Evolutionary conservation across 2,797 vertebrate genomes (phyloP).

Genomic region (Sternarchorhynchus goeldii): DNA sequence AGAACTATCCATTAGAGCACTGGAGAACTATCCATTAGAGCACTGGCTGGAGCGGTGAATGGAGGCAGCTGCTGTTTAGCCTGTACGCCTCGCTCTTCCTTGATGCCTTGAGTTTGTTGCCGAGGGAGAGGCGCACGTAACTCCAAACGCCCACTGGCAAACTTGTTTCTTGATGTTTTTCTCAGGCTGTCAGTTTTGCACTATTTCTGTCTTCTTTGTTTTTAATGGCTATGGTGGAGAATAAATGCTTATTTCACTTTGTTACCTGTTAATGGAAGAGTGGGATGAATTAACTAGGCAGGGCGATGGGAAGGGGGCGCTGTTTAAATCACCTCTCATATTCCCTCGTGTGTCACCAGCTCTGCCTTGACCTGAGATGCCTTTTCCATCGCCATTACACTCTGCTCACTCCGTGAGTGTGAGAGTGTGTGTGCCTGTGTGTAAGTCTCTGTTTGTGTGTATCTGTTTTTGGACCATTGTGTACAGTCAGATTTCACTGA

Average conservation of each 20-base stretch:
- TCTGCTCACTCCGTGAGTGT: not conserved
- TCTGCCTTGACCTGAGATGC: slow-evolving; percentile 43
- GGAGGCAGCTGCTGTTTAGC: slow-evolving; percentile 12
- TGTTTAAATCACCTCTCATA: slow-evolving; percentile 39
- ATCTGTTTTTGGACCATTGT: slow-evolving; percentile 24
- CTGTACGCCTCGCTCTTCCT: not conserved
- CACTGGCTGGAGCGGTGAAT: slow-evolving; percentile 18
- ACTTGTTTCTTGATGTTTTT: slow-evolving; percentile 15
- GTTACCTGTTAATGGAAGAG: not conserved
- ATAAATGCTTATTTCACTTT: not conserved
- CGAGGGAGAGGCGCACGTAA: slow-evolving; percentile 1
- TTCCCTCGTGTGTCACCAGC: slow-evolving; percentile 30
- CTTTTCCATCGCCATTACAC: slow-evolving; percentile 22
- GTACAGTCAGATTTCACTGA: slow-evolving; percentile 34
- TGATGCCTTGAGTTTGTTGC: slow-evolving; percentile 32
- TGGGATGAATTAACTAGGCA: slow-evolving; percentile 30
- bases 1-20: no score
- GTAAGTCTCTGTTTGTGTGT: slow-evolving; percentile 18
- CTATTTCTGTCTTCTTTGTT: not conserved
- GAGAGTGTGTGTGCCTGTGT: slow-evolving; percentile 19
- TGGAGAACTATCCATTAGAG: slow-evolving; percentile 23
- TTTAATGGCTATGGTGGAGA: not conserved
- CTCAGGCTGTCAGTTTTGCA: not conserved
- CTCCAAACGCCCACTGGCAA: slow-evolving; percentile 20
- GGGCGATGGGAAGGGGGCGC: slow-evolving; percentile 8